Evolutionary conservation across 2,113 vertebrate species (phyloP).

Genomic region (Gobiocypris rarus): DNA sequence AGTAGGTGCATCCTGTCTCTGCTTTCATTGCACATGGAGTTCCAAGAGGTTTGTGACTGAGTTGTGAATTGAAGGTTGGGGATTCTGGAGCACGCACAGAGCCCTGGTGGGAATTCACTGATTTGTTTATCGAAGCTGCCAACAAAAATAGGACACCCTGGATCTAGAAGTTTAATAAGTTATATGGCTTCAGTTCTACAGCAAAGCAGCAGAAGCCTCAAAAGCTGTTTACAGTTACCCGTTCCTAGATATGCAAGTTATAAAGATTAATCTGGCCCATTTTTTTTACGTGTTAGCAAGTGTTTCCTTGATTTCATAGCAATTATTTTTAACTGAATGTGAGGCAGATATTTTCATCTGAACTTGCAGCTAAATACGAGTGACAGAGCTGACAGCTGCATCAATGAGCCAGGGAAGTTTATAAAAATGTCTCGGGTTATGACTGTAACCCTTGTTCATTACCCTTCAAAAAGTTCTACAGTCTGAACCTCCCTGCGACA

Average conservation of each 20-base stretch:
- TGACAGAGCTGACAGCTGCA: constrained; percentile 29
- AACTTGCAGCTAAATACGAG: constrained; percentile 27
- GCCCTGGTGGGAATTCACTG: constrained; percentile 31
- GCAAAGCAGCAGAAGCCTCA: neutral
- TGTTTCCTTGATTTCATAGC: constrained; percentile 6
- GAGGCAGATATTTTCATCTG: neutral
- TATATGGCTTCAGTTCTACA: constrained; percentile 34
- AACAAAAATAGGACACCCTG: constrained; percentile 56
- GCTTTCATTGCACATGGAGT: neutral
- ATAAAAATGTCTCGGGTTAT: neutral
- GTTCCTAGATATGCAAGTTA: constrained; percentile 11
- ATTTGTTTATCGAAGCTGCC: constrained; percentile 53
- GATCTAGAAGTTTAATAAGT: constrained; percentile 47
- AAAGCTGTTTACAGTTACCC: constrained; percentile 2
- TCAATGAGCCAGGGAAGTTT: constrained; percentile 19
- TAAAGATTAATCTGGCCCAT: constrained; percentile 5
- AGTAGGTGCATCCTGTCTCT: neutral
- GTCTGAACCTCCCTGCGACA: too few relatives aligned
- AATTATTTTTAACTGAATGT: neutral
- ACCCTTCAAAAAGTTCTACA: too few relatives aligned
- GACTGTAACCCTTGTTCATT: too few relatives aligned
- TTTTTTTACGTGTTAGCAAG: neutral
- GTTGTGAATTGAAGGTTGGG: constrained; percentile 16
- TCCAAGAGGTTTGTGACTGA: constrained; percentile 29
- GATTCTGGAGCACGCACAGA: constrained; percentile 1